Evolutionary conservation across 2,797 vertebrate species (phyloP), one percentile per base, ranked within the genome.

Genomic region (Oophaga sylvatica): DNA sequence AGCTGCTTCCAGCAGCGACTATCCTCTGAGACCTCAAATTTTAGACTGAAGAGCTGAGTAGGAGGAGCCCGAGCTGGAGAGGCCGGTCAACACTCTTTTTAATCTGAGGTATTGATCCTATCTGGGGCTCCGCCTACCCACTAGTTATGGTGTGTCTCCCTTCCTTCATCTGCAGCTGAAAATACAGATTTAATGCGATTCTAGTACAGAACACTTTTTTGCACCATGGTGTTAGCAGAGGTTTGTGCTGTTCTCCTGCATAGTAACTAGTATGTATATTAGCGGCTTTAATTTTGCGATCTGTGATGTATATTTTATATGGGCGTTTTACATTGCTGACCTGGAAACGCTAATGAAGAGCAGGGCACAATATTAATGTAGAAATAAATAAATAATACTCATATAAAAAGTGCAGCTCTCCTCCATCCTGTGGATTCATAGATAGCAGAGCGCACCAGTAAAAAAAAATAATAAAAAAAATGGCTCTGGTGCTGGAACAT

Each of bases 281-380:
- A 41, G 35, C 5, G 3, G 7, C 19, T n/a, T 0, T 77, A 56
- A 56, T 29, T 13, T 15, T 56, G 68, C 15, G 16, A 71, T 26
- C 16, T 26, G 9, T 56, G n/a, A n/a, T 78, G 53, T 78, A 57
- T 78, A 71, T 56, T 78, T 78, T 78, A 57, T 53, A 77, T 56
- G 31, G 2, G 68, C 26, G 45, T n/a, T 56, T 77, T 77, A 53
- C 20, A 53, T 53, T 77, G 45, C 73, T 77, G 48, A 77, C 45
- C 76, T 73, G 68, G 29, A 41, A 41, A 71, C 3, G 15, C 29
- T 22, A 56, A 41, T 35, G 5, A 45, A 20, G 41, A 77, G 11
- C 11, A 22, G 9, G 29, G 26, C 48, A 26, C 29, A 16, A 57
- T 57, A 26, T 78, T 57, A 26, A 78, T 78, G 75, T 26, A 5